These are phyloP conservation scores for Kryptolebias ocellatus DNA, from an alignment of 2,797 vertebrate genomes.

Conservation along the genomic window DNA sequence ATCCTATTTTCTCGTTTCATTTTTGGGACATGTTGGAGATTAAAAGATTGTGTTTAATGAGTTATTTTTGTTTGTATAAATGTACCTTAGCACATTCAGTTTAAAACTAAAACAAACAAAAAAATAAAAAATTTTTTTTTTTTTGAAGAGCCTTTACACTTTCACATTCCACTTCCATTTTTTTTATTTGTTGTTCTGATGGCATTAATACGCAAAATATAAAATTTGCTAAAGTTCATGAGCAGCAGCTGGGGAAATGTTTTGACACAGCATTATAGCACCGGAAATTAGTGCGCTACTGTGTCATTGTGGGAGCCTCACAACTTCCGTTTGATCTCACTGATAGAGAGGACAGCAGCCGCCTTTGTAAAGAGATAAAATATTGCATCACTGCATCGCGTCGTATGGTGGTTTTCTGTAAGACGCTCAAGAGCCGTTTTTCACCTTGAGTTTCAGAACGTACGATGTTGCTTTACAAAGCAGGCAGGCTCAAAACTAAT, in stretches of 20 bases:
- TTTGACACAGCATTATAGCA: conserved; percentile 23
- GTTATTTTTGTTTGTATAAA: too few species aligned
- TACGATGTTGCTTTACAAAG: background rate
- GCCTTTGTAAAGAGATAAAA: conserved; percentile 41
- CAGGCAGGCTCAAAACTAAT: background rate
- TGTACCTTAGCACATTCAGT: background rate
- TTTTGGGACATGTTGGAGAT: background rate
- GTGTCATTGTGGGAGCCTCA: conserved; percentile 42
- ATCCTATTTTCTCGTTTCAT: background rate
- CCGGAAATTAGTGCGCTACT: conserved; percentile 49
- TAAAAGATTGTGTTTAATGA: background rate
- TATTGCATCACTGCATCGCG: conserved; percentile 31
- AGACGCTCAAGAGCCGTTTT: conserved; percentile 4
- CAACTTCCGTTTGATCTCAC: conserved; percentile 58
- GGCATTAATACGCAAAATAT: conserved; percentile 19
- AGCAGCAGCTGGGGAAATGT: conserved; percentile 19
- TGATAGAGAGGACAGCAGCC: conserved; percentile 40
- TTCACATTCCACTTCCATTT: too few species aligned
- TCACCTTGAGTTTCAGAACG: background rate
- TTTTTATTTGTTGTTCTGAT: conserved; percentile 10
- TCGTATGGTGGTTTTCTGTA: conserved; percentile 22
- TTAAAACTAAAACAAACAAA: too few species aligned
- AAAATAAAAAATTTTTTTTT: too few species aligned
- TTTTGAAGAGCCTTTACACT: too few species aligned
- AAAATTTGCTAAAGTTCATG: background rate